Evolutionary conservation across 2,113 vertebrate species (phyloP), one percentile per base, ranked within the genome.

Genomic region (Piprites chloris): DNA sequence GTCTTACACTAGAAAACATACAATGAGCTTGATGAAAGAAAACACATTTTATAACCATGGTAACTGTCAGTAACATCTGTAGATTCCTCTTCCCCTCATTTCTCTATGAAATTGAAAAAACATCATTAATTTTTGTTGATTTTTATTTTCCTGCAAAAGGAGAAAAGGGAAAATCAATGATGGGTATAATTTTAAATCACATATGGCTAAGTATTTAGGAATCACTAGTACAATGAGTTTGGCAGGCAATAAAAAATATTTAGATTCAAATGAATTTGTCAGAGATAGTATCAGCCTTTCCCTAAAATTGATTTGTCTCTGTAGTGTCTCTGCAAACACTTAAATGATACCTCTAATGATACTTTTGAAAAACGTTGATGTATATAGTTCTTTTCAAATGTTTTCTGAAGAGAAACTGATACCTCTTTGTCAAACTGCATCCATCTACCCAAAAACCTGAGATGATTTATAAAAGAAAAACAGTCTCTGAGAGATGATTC

Each of bases 21-120:
- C 24, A 96, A 95, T 88, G 63, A 92, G 68, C 24, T 67, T 95
- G 87, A 97, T 96, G 72, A 96, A 97, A 84, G 61, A 81, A 42
- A 61, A 53, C 69, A 37, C 93, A 94, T 97, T 97, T 98, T 95
- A 97, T 85, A 97, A 87, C 80, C 73, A 78, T 96, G 42, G 82
- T 87, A 96, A 97, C 92, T 96, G 92, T 97, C 87, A 97, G 92
- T 85, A 95, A 92, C 56, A 84, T 97, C 78, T 96, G 97, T 95
- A 96, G 62, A 89, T 94, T 75, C 53, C 27, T 33, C 35, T 66
- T 49, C 73, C 35, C 90, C 90, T 94, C 82, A 84, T 94, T 96
- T 93, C 74, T 93, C 10, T 26, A 59, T 12, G 46, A 97, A 94
- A 96, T 62, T 93, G 96, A 96, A 96, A 96, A 96, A 88, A 92